Conservation (phyloP, 2,888 invertebrate species). For the Abrostola tripartita region DNA sequence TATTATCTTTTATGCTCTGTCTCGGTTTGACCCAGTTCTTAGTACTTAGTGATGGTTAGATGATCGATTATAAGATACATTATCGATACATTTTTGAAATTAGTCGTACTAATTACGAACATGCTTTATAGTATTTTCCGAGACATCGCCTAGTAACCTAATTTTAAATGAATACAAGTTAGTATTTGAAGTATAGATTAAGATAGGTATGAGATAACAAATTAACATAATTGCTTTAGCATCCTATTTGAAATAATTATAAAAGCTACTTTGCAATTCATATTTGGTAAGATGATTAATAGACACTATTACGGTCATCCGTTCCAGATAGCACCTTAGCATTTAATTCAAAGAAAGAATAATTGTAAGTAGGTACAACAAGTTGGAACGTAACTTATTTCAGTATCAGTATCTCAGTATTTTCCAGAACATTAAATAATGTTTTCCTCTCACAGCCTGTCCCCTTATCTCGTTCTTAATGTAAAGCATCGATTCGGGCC, state of each 20-base stretch:
- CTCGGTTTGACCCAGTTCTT: constrained; percentile 72
- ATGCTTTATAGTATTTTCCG: not conserved
- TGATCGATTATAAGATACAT: constrained; percentile 39
- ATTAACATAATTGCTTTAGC: not conserved
- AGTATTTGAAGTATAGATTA: no score
- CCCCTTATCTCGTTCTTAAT: constrained; percentile 53
- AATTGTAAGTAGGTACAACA: not conserved
- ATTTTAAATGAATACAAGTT: not conserved
- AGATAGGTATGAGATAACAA: not conserved
- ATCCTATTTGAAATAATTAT: not conserved
- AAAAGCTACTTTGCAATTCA: not conserved
- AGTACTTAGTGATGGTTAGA: constrained; percentile 45
- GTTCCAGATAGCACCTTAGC: not conserved
- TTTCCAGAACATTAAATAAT: constrained; percentile 55
- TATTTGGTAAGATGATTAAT: not conserved
- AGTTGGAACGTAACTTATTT: constrained; percentile 1
- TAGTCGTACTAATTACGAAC: no score
- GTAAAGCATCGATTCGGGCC: constrained; percentile 43
- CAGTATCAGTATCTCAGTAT: constrained; percentile 43
- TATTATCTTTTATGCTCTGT: constrained; percentile 68
- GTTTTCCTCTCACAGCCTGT: constrained; percentile 46
- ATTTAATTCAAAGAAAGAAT: not conserved
- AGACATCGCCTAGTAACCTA: not conserved
- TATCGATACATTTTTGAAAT: constrained; percentile 14
- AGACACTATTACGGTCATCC: constrained; percentile 1